Conservation (phyloP, 2,888 invertebrate genomes). For the Melangyna quadrimaculata region DNA sequence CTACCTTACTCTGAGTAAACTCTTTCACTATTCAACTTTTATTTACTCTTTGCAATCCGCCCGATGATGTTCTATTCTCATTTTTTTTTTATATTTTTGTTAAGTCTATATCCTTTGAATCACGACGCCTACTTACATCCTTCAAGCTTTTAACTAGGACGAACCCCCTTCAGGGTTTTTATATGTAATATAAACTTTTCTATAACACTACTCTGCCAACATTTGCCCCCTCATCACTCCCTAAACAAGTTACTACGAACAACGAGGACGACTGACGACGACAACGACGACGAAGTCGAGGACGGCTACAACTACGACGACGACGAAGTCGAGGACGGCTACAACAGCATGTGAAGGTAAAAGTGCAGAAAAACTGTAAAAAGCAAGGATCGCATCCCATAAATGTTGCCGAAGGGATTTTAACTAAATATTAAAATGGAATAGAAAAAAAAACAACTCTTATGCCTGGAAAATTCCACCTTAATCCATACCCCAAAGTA, state of each 20-base stretch:
- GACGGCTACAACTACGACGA: background rate
- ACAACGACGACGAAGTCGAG: background rate
- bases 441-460: constrained; percentile 23
- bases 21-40: constrained; percentile 49
- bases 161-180: constrained; percentile 25
- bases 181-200: constrained; percentile 29
- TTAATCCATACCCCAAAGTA: constrained; percentile 13
- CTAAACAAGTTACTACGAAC: constrained; percentile 4
- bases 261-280: background rate
- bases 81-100: constrained; percentile 34
- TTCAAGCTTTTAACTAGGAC: constrained; percentile 34
- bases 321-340: background rate
- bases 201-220: background rate
- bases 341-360: constrained; percentile 24
- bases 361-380: constrained; percentile 36
- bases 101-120: constrained; percentile 52
- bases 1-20: constrained; percentile 44
- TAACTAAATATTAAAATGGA: constrained; percentile 66
- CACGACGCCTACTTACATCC: constrained; percentile 55
- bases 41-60: constrained; percentile 29
- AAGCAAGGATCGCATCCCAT: constrained; percentile 48
- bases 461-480: constrained; percentile 32
- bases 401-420: constrained; percentile 55
- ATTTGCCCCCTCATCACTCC: background rate
- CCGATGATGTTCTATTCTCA: constrained; percentile 31